phyloP scores from a whole-genome alignment of 1,140 invertebrate genomes.

The Thaumetopoea pityocampa region DNA sequence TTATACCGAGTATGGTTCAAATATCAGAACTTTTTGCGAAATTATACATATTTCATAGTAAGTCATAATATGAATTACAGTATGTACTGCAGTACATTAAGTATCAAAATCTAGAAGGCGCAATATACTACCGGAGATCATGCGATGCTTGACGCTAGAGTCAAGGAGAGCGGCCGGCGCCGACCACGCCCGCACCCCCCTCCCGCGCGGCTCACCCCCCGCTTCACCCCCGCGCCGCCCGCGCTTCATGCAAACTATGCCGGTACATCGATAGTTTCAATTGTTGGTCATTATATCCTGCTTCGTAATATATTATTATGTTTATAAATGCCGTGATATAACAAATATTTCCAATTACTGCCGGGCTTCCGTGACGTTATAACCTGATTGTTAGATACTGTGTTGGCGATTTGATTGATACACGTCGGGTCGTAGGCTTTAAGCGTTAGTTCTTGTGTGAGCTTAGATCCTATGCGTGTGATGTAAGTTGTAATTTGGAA shows the following conservation, averaged over 20 bases:
- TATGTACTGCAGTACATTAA: too few species aligned
- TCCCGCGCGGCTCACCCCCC: constrained; percentile 27
- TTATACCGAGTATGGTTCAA: too few species aligned
- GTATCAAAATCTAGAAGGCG: constrained; percentile 24
- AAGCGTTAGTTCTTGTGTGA: not conserved
- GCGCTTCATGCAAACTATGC: constrained; percentile 33
- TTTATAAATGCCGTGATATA: constrained; percentile 27
- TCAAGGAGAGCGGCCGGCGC: constrained; percentile 73
- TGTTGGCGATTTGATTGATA: not conserved
- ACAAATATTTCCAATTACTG: constrained; percentile 20
- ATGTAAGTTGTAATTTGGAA: constrained; percentile 2
- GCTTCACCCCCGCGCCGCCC: constrained; percentile 24
- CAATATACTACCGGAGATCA: constrained; percentile 51
- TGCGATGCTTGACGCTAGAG: constrained; percentile 72
- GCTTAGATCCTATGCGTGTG: too few species aligned
- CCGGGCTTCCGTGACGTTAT: constrained; percentile 16
- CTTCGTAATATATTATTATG: constrained; percentile 30
- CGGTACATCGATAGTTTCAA: constrained; percentile 52
- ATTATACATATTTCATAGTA: too few species aligned
- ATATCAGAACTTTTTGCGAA: too few species aligned
- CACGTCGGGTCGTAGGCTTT: not conserved
- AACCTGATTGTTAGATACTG: constrained; percentile 9
- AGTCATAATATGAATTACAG: too few species aligned
- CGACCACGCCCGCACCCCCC: constrained; percentile 63
- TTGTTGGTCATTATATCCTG: constrained; percentile 50